Evolutionary conservation across 1,140 invertebrate genomes (phyloP), one percentile per base, ranked within the genome.

Genomic region (Aphelenchoides avenae): DNA sequence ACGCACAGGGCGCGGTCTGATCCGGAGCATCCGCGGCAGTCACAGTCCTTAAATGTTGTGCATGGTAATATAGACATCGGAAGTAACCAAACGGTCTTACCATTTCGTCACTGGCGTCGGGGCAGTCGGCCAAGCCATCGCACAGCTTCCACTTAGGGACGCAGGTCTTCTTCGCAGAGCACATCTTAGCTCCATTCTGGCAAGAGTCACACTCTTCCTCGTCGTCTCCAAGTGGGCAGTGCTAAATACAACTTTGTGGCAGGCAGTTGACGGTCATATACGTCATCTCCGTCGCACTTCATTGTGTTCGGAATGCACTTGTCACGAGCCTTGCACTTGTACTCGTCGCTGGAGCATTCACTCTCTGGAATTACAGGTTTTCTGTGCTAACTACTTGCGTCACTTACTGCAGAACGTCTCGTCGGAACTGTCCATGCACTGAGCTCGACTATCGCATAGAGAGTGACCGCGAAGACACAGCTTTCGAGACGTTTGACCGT

Each of bases 141-240:
- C 66, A 68, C 9, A 71, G 18, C 13, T 49, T 5, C 68, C 66
- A 64, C 33, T 61, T 68, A n/a, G 65, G 48, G 18, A 68, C 20
- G 57, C 66, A 68, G 5, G 15, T 9, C 20, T 37, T 22, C 5
- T 33, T 13, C 2, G 55, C 13, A 11, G 22, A 24, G 39, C 65
- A 67, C 15, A 39, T 49, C 29, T 60, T 65, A 11, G 61, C 47
- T 2, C 46, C 65, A 48, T 47, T 41, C 26, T 39, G 22, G 41
- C 64, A 66, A 6, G 40, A 18, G 18, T 15, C 26, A 43, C 65
- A 67, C 5, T 53, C 47, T 18, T 40, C 22, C 48, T 67, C 65
- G 39, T 67, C 65, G 26, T 70, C 65, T 15, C 47, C 62, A 26
- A 18, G 18, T 13, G 46, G 53, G 27, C 65, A 67, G 37, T 70